A percentile compares a stretch with the other conserved stretches of the same genome.
Conservation (phyloP, 2,888 invertebrate species). For the Acanthacorydalis orientalis region DNA sequence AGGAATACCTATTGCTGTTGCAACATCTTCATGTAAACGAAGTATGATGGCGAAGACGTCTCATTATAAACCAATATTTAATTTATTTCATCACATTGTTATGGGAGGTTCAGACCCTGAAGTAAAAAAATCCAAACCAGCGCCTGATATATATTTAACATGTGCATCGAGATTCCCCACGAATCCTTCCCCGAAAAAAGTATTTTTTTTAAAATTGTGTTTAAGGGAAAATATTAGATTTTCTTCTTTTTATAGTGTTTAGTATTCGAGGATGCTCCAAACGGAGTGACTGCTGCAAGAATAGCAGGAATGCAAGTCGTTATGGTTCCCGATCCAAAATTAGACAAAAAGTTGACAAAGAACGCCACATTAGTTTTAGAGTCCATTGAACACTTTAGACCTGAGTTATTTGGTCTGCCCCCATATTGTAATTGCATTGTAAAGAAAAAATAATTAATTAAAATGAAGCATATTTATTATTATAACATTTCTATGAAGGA, state of each 20-base stretch:
- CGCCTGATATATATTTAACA: slow-evolving; percentile 73
- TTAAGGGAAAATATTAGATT: not conserved
- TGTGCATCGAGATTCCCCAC: slow-evolving; percentile 57
- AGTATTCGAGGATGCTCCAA: slow-evolving; percentile 85
- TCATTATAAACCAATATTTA: slow-evolving; percentile 45
- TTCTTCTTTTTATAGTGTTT: slow-evolving; percentile 40
- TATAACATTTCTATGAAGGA: too few species aligned
- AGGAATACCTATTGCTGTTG: slow-evolving; percentile 68
- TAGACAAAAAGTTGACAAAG: slow-evolving; percentile 26
- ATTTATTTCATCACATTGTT: slow-evolving; percentile 58
- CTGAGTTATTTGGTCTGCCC: slow-evolving; percentile 76
- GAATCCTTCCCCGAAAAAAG: slow-evolving; percentile 41
- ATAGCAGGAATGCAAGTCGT: slow-evolving; percentile 75
- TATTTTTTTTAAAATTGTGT: slow-evolving; percentile 17
- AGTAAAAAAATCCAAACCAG: slow-evolving; percentile 73
- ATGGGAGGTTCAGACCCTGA: slow-evolving; percentile 70
- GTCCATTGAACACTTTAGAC: slow-evolving; percentile 63
- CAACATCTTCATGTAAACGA: slow-evolving; percentile 64
- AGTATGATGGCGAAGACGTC: slow-evolving; percentile 55
- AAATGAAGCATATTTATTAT: too few species aligned
- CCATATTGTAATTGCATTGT: slow-evolving; percentile 25
- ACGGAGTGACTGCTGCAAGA: slow-evolving; percentile 65
- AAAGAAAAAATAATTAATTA: too few species aligned
- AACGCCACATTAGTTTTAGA: slow-evolving; percentile 54
- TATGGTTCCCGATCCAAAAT: slow-evolving; percentile 55